These are phyloP conservation scores for Malaclemys terrapin DNA, from an alignment of 2,113 vertebrate species.

Conservation along the genomic window DNA sequence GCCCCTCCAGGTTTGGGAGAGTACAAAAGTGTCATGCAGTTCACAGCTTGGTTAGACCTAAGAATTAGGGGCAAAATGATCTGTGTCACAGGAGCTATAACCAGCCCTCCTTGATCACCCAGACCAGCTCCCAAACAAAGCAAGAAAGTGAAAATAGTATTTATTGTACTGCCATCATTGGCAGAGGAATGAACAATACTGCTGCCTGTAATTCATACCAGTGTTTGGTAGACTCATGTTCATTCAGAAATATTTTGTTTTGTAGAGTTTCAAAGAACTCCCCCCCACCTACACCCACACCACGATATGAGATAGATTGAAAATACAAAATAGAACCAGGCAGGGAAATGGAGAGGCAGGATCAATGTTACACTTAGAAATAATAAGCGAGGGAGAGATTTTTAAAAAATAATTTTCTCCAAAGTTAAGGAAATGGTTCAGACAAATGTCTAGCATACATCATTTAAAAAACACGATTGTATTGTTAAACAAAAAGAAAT, in stretches of 20 bases:
- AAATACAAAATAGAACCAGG: not conserved
- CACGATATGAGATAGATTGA: fast-evolving
- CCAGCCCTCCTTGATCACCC: conserved; percentile 16
- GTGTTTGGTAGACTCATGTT: conserved; percentile 29
- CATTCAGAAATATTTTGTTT: conserved; percentile 26
- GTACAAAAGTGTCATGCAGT: conserved; percentile 4
- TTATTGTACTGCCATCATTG: conserved; percentile 1
- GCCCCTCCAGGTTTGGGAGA: not conserved
- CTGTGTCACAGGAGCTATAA: not conserved
- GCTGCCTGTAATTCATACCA: not conserved
- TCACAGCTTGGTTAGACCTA: not conserved
- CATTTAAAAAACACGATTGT: not conserved
- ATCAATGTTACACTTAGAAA: not conserved
- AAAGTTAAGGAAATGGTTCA: not conserved
- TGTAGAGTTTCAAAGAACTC: conserved; percentile 36
- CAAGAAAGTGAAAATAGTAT: not conserved
- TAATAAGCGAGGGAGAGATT: fast-evolving
- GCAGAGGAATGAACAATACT: conserved; percentile 8
- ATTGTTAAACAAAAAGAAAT: not conserved
- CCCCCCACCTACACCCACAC: not conserved
- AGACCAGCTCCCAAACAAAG: conserved; percentile 25
- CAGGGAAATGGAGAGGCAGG: not conserved
- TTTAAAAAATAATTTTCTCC: conserved; percentile 16
- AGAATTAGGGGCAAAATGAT: not conserved
- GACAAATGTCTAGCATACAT: not conserved